Evolutionary conservation across 2,797 vertebrate species (phyloP).

Genomic region (Alca torda): DNA sequence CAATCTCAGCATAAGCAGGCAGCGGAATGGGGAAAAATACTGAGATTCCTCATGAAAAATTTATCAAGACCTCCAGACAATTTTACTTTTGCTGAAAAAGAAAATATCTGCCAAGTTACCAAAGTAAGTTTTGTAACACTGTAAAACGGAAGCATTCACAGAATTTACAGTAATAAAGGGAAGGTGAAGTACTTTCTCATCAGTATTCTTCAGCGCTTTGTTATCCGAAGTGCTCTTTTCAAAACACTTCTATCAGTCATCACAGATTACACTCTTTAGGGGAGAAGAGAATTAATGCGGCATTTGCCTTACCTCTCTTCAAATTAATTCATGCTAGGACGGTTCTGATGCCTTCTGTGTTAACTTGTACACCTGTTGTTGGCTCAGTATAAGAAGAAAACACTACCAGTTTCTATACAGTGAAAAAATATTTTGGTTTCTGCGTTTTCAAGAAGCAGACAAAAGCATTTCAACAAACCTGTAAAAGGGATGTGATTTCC

Average conservation of each 20-base stretch:
- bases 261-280: constrained; percentile 23
- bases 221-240: constrained; percentile 45
- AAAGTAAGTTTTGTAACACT: background rate
- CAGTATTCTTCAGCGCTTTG: constrained; percentile 14
- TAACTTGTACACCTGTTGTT: background rate
- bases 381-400: background rate
- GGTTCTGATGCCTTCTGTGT: background rate
- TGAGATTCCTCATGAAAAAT: background rate
- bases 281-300: constrained; percentile 38
- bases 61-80: background rate
- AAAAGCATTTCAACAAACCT: background rate
- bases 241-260: constrained; percentile 57
- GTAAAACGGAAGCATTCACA: background rate
- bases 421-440: background rate
- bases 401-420: background rate
- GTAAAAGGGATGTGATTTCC: background rate
- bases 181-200: constrained; percentile 38
- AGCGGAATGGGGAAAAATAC: background rate
- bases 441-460: background rate
- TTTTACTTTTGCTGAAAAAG: background rate
- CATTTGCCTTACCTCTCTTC: constrained; percentile 34
- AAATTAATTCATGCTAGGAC: background rate
- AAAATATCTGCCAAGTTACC: background rate
- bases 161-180: background rate
- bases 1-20: background rate